Evolutionary conservation across 1,140 invertebrate genomes (phyloP).

Genomic region (Whitmania pigra): DNA sequence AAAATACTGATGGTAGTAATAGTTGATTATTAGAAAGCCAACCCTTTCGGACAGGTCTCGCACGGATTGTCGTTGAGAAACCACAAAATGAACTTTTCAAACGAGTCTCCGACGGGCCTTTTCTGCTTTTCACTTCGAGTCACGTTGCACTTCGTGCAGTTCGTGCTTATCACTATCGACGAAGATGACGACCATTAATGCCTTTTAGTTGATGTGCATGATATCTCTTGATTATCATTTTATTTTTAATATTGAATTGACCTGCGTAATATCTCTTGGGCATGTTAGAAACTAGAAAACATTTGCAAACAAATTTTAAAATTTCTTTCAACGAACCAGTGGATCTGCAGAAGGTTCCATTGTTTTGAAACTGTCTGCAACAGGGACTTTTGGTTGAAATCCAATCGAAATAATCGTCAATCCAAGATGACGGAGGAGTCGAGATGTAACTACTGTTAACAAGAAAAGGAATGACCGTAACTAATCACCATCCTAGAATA

Average conservation of each 20-base stretch:
- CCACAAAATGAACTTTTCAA: conserved; percentile 60
- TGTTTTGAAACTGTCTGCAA: conserved; percentile 36
- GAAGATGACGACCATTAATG: conserved; percentile 6
- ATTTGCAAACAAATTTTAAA: too few relatives aligned
- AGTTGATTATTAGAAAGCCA: not conserved
- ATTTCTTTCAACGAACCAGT: conserved; percentile 27
- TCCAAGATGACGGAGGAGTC: conserved; percentile 65
- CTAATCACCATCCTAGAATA: not conserved
- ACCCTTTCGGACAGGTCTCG: conserved; percentile 61
- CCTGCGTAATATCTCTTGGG: too few relatives aligned
- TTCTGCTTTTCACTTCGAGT: conserved; percentile 28
- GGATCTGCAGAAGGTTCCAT: conserved; percentile 38
- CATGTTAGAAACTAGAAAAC: too few relatives aligned
- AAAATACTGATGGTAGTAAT: too few relatives aligned
- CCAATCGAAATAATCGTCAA: conserved; percentile 86
- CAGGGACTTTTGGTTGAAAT: conserved; percentile 43
- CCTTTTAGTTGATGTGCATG: too few relatives aligned
- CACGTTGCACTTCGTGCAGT: conserved; percentile 32
- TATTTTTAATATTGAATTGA: too few relatives aligned
- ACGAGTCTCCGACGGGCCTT: conserved; percentile 48
- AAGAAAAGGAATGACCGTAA: conserved; percentile 22
- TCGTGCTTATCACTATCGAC: conserved; percentile 23
- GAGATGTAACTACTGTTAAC: conserved; percentile 60
- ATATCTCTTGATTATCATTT: too few relatives aligned
- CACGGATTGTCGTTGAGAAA: conserved; percentile 72